Percentiles rank a stretch among this genome's conserved stretches.
Conservation (phyloP, 2,113 vertebrate species). For the Lanius collurio region DNA sequence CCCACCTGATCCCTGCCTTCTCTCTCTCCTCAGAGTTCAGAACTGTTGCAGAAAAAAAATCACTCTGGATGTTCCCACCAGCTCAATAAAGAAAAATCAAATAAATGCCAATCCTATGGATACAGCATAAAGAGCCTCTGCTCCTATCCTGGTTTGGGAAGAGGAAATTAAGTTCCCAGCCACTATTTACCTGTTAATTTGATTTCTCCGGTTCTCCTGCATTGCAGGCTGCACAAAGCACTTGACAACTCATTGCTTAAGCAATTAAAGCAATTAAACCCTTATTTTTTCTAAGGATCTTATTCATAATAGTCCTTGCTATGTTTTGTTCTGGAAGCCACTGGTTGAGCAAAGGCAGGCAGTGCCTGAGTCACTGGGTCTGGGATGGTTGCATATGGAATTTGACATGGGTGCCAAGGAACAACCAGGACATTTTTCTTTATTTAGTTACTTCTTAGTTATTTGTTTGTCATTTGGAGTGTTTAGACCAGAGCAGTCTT, state of each 20-base stretch:
- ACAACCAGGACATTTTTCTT: background rate
- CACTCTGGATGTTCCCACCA: background rate
- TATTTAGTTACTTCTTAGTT: background rate
- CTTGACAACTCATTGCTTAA: background rate
- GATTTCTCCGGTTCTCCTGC: background rate
- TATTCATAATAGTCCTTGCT: background rate
- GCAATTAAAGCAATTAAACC: constrained; percentile 29
- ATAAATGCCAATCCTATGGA: background rate
- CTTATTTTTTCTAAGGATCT: background rate
- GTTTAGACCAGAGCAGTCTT: background rate
- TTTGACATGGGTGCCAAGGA: background rate
- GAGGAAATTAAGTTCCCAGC: background rate
- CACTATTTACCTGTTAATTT: background rate
- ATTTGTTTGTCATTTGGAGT: accelerated
- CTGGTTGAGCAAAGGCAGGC: background rate
- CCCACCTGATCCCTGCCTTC: background rate
- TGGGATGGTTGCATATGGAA: background rate
- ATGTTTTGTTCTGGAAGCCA: constrained; percentile 1
- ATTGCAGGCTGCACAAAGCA: background rate
- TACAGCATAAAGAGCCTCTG: background rate
- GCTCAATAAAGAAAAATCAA: background rate
- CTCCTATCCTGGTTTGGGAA: background rate
- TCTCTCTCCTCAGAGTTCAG: background rate
- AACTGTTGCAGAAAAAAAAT: background rate
- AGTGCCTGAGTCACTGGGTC: background rate